Conservation (phyloP, 2,888 invertebrate genomes). For the Drosophila yooni region DNA sequence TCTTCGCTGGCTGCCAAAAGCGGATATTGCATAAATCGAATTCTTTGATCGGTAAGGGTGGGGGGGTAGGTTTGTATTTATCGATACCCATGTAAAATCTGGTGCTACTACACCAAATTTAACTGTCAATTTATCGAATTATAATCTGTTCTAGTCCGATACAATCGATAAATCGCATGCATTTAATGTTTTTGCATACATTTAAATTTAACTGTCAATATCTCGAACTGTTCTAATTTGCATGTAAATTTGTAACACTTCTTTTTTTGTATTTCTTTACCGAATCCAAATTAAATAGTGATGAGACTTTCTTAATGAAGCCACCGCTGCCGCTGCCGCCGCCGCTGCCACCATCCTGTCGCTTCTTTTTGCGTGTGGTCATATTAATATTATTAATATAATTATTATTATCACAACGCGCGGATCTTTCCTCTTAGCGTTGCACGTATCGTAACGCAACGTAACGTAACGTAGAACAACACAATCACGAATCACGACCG, state of each 20-base stretch:
- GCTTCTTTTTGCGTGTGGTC: conserved; percentile 89
- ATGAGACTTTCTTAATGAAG: conserved; percentile 95
- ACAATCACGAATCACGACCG: conserved; percentile 33
- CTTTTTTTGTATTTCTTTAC: conserved; percentile 85
- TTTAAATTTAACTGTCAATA: neutral
- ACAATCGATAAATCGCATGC: neutral
- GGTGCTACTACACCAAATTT: neutral
- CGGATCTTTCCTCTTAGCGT: conserved; percentile 27
- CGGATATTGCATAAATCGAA: conserved; percentile 49
- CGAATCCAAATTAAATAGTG: conserved; percentile 93
- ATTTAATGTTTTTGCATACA: neutral
- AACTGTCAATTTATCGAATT: neutral
- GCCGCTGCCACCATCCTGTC: conserved; percentile 85
- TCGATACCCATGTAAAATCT: neutral
- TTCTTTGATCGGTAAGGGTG: neutral
- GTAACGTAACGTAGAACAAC: conserved; percentile 28
- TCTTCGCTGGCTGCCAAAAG: conserved; percentile 28
- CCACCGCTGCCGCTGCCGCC: conserved; percentile 85
- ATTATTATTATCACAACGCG: conserved; percentile 54
- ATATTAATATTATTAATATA: conserved; percentile 81
- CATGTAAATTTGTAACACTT: conserved; percentile 7
- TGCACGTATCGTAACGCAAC: conserved; percentile 52
- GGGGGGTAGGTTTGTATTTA: neutral
- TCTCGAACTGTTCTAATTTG: neutral
- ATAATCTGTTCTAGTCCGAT: neutral